Base-by-base conservation (phyloP, 2,113 vertebrate genomes). In the Oryzias celebensis region DNA sequence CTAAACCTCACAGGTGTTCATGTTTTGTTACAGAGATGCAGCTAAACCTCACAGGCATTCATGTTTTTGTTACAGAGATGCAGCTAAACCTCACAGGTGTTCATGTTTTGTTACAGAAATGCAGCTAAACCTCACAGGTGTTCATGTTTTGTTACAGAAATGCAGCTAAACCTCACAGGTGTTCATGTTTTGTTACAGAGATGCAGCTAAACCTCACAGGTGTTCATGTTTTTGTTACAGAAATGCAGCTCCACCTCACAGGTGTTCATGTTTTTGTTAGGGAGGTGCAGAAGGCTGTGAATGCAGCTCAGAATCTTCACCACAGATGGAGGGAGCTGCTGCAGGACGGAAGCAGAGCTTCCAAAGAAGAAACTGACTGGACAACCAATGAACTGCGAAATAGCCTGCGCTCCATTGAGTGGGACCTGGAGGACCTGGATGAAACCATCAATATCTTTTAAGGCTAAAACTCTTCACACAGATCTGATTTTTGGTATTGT, bases 401-500 rank as follows among this genome's bases (percentile, higher is more conserved):
- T 86, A 97, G 97, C 71, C 87, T 99, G 68, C 93, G 97, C 42
- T 99, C 97, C 86, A 97, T 99, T 0, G 97, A 99, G 71, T 99
- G 97, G 97, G 97, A 99, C 85, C 88, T 99, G 56, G 97, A 99
- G 69, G 97, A 99, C 89, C 91, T 99, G 2, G 97, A 98, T 20
- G 97, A 99, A 87, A 99, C 97, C 1, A 96, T 99, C 87, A 96
- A 95, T 99, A 99, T 99, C 96, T 94, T 98, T 87, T 20, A 53
- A 36, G 36, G 36, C 10, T 36, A 10, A 10, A 10, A 12, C 36
- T 36, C 31, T 36, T 10, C 8, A 10, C 36, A 12, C 10, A 28
- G 8, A 12, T 8, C 10, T 10, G 8, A 12, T 2, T 36, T 36
- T 36, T 36, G 36, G 36, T 10, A 3, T 36, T 36, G 7, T 36